Percentiles rank a stretch among this genome's conserved stretches.
Conservation (phyloP, 2,113 vertebrate species). For the Eurypyga helias region DNA sequence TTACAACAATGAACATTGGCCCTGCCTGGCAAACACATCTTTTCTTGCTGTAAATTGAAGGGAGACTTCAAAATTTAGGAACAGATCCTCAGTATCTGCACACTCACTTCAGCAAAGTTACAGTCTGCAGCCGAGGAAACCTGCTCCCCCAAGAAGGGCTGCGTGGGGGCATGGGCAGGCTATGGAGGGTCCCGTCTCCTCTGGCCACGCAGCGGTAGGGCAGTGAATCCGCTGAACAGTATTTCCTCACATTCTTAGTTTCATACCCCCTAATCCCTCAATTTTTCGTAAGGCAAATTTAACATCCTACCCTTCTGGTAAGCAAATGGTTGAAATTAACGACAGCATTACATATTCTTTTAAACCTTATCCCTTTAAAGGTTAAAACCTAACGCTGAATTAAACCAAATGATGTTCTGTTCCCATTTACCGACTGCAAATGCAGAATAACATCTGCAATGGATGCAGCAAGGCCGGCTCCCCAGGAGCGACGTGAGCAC, state of each 20-base stretch:
- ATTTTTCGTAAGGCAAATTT: background rate
- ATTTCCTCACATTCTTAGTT: background rate
- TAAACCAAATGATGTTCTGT: background rate
- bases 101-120: background rate
- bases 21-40: background rate
- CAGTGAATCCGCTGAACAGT: background rate
- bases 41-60: background rate
- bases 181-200: background rate
- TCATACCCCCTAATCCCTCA: background rate
- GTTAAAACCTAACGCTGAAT: background rate
- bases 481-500: background rate
- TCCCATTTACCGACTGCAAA: background rate
- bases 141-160: background rate
- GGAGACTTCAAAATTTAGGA: background rate
- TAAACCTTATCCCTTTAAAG: background rate
- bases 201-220: background rate
- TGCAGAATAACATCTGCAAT: background rate
- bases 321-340: background rate
- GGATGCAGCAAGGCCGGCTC: accelerated
- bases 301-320: background rate
- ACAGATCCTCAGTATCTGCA: background rate
- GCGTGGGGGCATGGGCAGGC: background rate
- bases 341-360: background rate
- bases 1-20: accelerated
- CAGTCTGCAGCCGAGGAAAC: background rate